Base-by-base conservation (phyloP, 2,113 vertebrate genomes). In the Eulemur macaco region DNA sequence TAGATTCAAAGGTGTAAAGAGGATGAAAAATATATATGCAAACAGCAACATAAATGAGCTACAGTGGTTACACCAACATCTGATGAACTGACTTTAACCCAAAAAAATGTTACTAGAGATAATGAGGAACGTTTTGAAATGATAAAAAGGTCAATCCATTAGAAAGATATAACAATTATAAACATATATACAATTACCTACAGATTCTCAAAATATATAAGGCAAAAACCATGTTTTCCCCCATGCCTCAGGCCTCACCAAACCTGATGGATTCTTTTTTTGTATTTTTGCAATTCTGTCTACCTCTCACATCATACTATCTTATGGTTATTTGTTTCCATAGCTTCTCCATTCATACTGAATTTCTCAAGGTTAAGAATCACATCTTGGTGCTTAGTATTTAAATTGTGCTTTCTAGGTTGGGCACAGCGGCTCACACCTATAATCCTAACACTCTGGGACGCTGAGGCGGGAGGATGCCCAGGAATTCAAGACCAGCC, bases 291-390 rank as follows among this genome's bases (percentile, higher is more conserved):
- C 8, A 34, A 17, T 31, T 60, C 58, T 39, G 18, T 66, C 27
- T 90, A 8, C 31, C 29, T 91, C 58, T 60, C 25, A 60, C 27
- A 20, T 34, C 9, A 54, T 1, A 45, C 11, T 39, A n/a, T 45
- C 23, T 77, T 37, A 31, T 0, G 15, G 12, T 54, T 52, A 63
- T 27, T 69, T 63, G 90, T 54, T 83, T 83, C 63, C 45, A 66
- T 15, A 66, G 71, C 34, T 23, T 27, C 11, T 89, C 12, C 42
- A 63, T 85, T 85, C 42, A 60, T 1, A 63, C 42, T 37, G 54
- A 80, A 92, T 58, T 92, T 77, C 45, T 81, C 60, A 77, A 90
- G 54, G 74, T 68, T 39, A 85, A 78, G 80, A 81, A 85, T 71
- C 12, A 4, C n/a, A 39, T 42, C 50, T 54, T 39, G 63, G 5